Percentiles rank a stretch among this genome's conserved stretches.
These are phyloP conservation scores for Xenopus borealis DNA, from an alignment of 2,113 vertebrate genomes.

Conservation along the genomic window DNA sequence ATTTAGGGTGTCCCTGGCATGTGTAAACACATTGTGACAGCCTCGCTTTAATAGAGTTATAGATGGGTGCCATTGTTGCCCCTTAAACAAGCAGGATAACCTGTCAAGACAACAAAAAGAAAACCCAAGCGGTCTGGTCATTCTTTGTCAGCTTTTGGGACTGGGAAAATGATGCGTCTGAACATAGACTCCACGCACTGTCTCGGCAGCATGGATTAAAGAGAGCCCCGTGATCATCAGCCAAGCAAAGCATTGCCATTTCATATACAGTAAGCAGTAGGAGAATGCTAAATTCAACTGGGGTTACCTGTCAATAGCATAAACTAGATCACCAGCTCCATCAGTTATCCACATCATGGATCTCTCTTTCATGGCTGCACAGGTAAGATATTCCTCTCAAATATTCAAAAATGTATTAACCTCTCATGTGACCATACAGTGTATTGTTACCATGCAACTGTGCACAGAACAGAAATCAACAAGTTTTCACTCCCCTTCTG, in stretches of 20 bases:
- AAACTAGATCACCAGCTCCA: neutral
- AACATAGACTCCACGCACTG: neutral
- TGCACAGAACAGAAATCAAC: constrained; percentile 1
- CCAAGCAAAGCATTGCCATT: neutral
- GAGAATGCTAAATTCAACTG: constrained; percentile 13
- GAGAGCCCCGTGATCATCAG: neutral
- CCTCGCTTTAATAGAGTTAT: constrained; percentile 15
- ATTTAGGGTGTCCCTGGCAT: neutral
- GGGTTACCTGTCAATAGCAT: constrained; percentile 1
- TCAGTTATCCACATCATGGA: constrained; percentile 73
- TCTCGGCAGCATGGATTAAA: constrained; percentile 11
- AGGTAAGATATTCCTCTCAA: constrained; percentile 65
- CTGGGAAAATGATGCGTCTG: constrained; percentile 1
- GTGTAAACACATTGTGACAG: neutral
- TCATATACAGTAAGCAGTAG: neutral
- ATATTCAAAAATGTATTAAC: neutral
- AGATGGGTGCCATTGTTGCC: constrained; percentile 14
- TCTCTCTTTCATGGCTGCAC: constrained; percentile 92
- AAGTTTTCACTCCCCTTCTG: neutral
- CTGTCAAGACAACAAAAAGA: neutral
- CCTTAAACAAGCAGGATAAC: constrained; percentile 23
- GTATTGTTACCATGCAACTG: no score
- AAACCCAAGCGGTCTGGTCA: constrained; percentile 5
- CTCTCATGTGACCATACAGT: no score
- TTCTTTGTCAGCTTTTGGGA: constrained; percentile 10